Percentiles rank a stretch among this genome's conserved stretches.
These are phyloP conservation scores for Syrista parreyssii DNA, from an alignment of 2,888 invertebrate species.

Conservation along the genomic window DNA sequence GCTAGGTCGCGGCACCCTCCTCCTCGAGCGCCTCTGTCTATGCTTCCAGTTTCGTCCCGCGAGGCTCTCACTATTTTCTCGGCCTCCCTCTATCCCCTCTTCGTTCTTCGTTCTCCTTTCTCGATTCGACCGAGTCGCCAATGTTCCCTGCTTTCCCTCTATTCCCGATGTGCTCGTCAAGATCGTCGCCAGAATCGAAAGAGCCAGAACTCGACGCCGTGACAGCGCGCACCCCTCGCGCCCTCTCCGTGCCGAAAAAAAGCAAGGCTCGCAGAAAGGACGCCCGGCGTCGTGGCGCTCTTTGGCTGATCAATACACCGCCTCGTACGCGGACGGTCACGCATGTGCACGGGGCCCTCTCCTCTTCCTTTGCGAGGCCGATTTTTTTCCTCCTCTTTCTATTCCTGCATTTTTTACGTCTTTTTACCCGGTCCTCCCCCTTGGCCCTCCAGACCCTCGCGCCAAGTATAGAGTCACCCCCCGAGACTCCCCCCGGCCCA, in stretches of 20 bases:
- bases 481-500: slow-evolving; percentile 24
- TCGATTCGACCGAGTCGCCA: slow-evolving; percentile 12
- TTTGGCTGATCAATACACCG: slow-evolving; percentile 66
- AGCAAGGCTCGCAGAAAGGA: slow-evolving; percentile 65
- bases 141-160: too few relatives aligned
- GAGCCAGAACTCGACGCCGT: background rate
- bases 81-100: slow-evolving; percentile 4
- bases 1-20: slow-evolving; percentile 55
- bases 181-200: too few relatives aligned
- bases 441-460: slow-evolving; percentile 7
- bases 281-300: slow-evolving; percentile 66
- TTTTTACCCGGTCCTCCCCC: slow-evolving; percentile 36
- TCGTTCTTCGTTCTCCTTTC: slow-evolving; percentile 15
- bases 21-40: slow-evolving; percentile 24
- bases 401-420: slow-evolving; percentile 58
- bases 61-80: slow-evolving; percentile 19
- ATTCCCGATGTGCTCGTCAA: too few relatives aligned
- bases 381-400: slow-evolving; percentile 56
- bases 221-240: background rate
- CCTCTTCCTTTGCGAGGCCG: slow-evolving; percentile 45
- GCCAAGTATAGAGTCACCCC: slow-evolving; percentile 5
- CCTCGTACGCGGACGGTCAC: slow-evolving; percentile 66
- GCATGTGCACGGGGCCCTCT: slow-evolving; percentile 62
- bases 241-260: slow-evolving; percentile 53
- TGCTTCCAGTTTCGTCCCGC: slow-evolving; percentile 24